Evolutionary conservation across 2,888 invertebrate species (phyloP).

Genomic region (Lymantria dispar): DNA sequence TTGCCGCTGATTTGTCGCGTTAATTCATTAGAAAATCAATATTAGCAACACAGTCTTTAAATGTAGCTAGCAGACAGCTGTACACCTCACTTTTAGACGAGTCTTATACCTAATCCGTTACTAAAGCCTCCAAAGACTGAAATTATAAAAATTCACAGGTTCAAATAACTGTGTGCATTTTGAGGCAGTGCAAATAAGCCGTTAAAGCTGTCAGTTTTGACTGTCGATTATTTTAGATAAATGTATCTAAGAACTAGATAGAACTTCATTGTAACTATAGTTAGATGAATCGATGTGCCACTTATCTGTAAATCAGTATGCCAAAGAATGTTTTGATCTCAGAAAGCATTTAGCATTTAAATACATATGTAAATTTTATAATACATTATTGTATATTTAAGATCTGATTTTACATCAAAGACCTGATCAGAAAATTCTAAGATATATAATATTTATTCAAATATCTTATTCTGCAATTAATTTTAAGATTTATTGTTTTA

Average conservation of each 20-base stretch:
- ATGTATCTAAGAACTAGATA: constrained; percentile 4
- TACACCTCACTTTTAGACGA: no score
- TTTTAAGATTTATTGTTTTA: no score
- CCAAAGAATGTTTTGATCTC: constrained; percentile 37
- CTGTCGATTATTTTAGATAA: constrained; percentile 19
- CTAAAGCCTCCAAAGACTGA: no score
- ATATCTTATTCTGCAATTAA: no score
- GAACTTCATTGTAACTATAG: constrained; percentile 5
- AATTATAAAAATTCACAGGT: no score
- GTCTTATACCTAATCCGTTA: no score
- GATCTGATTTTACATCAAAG: constrained; percentile 21
- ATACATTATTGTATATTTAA: constrained; percentile 15
- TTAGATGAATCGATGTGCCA: constrained; percentile 33
- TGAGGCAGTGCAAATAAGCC: neutral
- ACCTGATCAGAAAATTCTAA: neutral
- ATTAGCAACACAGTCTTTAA: no score
- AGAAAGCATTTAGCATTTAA: constrained; percentile 36
- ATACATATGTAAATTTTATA: constrained; percentile 16
- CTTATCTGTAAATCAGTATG: constrained; percentile 27
- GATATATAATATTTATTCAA: neutral
- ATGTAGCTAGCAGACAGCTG: no score
- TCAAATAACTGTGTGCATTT: no score
- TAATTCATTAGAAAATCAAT: no score
- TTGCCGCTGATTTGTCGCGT: no score
- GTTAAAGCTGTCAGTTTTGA: constrained; percentile 16